Conservation (phyloP, 2,797 vertebrate genomes). For the Columba guinea region DNA sequence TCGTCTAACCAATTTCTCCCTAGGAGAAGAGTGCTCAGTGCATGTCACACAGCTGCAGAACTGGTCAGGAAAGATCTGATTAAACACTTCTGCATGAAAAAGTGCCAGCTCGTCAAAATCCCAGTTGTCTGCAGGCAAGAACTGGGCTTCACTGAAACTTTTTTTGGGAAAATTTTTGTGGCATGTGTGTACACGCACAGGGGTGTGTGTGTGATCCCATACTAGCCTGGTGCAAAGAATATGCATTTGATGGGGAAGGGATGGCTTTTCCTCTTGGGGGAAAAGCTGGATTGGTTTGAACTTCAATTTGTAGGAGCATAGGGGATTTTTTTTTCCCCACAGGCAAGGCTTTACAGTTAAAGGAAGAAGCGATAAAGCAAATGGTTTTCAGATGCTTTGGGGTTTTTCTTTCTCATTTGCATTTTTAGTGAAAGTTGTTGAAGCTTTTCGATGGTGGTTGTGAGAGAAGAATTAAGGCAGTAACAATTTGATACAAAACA, state of each 20-base stretch:
- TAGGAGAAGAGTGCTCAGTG: not conserved
- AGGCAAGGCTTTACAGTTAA: not conserved
- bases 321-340: not conserved
- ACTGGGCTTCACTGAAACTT: not conserved
- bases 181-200: not conserved
- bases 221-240: not conserved
- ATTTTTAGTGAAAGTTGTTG: not conserved
- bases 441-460: not conserved
- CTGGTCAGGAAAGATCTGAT: conserved; percentile 58
- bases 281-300: not conserved
- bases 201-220: not conserved
- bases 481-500: not conserved
- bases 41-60: conserved; percentile 45
- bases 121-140: not conserved
- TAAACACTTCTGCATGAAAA: not conserved
- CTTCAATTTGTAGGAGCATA: not conserved
- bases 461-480: not conserved
- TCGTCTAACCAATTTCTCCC: not conserved
- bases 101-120: conserved; percentile 26
- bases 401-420: not conserved
- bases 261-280: not conserved
- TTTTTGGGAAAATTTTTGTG: not conserved
- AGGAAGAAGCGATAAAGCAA: not conserved
- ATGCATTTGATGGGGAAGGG: not conserved
- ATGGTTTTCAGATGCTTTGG: not conserved